Conservation (phyloP, 2,888 invertebrate genomes). For the Antitype chi region DNA sequence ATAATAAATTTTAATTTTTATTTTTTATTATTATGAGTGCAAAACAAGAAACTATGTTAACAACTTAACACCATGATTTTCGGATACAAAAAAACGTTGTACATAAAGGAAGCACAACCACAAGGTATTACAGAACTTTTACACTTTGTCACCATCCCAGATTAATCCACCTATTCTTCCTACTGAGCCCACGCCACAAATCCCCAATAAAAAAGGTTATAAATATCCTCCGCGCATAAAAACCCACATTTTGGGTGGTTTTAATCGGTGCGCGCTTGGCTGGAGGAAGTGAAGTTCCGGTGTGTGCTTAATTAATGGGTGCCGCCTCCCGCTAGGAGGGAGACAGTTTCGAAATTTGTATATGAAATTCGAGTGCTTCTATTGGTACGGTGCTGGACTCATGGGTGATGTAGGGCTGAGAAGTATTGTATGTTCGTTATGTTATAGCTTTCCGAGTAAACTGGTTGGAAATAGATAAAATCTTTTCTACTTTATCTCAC, state of each 20-base stretch:
- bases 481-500: background rate
- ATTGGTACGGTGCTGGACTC: background rate
- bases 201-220: constrained; percentile 53
- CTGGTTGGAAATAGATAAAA: too few species aligned
- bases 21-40: too few species aligned
- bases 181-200: constrained; percentile 12
- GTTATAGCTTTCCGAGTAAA: background rate
- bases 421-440: background rate
- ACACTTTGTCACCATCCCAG: constrained; percentile 18
- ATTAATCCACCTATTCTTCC: constrained; percentile 20
- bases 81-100: background rate
- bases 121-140: constrained; percentile 11
- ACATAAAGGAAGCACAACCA: background rate
- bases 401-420: background rate
- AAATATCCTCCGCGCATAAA: constrained; percentile 46
- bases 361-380: constrained; percentile 41
- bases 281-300: constrained; percentile 71
- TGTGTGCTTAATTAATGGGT: constrained; percentile 66
- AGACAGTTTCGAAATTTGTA: constrained; percentile 39
- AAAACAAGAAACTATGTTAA: background rate
- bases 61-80: background rate
- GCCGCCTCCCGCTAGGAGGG: constrained; percentile 35
- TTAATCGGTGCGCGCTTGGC: constrained; percentile 60
- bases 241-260: constrained; percentile 60
- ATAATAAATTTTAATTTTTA: too few species aligned